These are phyloP conservation scores for Rhagoletis pomonella DNA, from an alignment of 1,140 invertebrate species.

Conservation along the genomic window DNA sequence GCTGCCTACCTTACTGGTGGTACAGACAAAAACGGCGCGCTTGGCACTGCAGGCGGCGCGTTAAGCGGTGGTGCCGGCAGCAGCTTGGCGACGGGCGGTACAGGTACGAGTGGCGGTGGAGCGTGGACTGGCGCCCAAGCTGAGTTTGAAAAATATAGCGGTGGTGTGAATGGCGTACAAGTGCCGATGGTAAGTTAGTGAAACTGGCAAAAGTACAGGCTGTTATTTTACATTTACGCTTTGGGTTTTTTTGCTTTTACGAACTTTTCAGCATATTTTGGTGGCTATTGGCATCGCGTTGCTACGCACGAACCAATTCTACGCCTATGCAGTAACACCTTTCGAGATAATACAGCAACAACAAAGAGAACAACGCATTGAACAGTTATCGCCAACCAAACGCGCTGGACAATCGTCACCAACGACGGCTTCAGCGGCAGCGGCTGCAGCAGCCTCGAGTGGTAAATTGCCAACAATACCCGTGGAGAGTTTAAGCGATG, in stretches of 20 bases:
- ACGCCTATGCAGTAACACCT: slow-evolving; percentile 78
- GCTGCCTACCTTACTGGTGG: slow-evolving; percentile 9
- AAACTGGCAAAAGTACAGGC: not conserved
- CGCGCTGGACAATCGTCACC: slow-evolving; percentile 73
- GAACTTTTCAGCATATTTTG: slow-evolving; percentile 55
- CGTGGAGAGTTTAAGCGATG: slow-evolving; percentile 81
- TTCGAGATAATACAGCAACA: slow-evolving; percentile 80
- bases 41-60: not conserved
- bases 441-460: slow-evolving; percentile 54
- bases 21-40: slow-evolving; percentile 3
- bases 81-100: not conserved
- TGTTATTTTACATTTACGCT: not conserved
- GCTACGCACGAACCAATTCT: slow-evolving; percentile 75
- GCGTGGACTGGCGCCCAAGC: not conserved
- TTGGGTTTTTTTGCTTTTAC: slow-evolving; percentile 14
- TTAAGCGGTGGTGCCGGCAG: slow-evolving; percentile 3
- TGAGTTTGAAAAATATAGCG: slow-evolving; percentile 38
- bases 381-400: slow-evolving; percentile 55
- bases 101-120: not conserved
- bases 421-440: slow-evolving; percentile 54
- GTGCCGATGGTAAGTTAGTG: slow-evolving; percentile 55
- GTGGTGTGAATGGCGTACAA: slow-evolving; percentile 47
- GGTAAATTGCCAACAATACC: slow-evolving; percentile 78
- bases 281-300: slow-evolving; percentile 63
- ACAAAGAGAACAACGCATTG: slow-evolving; percentile 73